phyloP scores from a whole-genome alignment of 1,140 invertebrate species.

The Leptopilina clavipes region DNA sequence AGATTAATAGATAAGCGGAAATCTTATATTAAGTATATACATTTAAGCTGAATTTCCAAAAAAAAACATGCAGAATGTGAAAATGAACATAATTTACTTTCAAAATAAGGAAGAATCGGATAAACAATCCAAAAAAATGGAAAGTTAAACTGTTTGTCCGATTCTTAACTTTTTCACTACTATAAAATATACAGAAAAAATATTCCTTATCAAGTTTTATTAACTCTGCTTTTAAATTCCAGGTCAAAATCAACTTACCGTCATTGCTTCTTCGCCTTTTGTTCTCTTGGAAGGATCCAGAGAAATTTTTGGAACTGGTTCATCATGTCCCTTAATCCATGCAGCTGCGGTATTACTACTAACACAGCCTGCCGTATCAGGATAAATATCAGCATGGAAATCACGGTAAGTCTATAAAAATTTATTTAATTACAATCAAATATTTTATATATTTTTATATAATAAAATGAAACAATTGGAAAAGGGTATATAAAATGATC shows the following conservation, averaged over 20 bases:
- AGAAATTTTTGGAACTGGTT: constrained; percentile 84
- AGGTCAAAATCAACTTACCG: constrained; percentile 72
- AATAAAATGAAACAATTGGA: not conserved
- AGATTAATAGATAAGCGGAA: not conserved
- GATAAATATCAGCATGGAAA: constrained; percentile 94
- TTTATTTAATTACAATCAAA: constrained; percentile 41
- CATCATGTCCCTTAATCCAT: constrained; percentile 86
- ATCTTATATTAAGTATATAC: constrained; percentile 61
- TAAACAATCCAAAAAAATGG: no score
- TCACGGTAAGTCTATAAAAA: constrained; percentile 88
- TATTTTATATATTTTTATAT: no score
- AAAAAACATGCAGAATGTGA: constrained; percentile 57
- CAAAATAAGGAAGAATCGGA: constrained; percentile 18
- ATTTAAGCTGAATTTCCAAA: constrained; percentile 64
- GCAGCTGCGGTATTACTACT: constrained; percentile 84
- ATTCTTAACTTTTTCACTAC: no score
- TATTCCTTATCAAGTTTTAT: not conserved
- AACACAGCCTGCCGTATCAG: constrained; percentile 86
- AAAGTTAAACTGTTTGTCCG: no score
- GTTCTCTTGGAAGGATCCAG: constrained; percentile 83
- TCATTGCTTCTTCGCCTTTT: constrained; percentile 78
- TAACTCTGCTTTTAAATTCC: not conserved
- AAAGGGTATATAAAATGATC: not conserved
- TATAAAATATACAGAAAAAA: no score
- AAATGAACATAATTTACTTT: not conserved